Conservation (phyloP, 2,113 vertebrate genomes). For the Eublepharis macularius region DNA sequence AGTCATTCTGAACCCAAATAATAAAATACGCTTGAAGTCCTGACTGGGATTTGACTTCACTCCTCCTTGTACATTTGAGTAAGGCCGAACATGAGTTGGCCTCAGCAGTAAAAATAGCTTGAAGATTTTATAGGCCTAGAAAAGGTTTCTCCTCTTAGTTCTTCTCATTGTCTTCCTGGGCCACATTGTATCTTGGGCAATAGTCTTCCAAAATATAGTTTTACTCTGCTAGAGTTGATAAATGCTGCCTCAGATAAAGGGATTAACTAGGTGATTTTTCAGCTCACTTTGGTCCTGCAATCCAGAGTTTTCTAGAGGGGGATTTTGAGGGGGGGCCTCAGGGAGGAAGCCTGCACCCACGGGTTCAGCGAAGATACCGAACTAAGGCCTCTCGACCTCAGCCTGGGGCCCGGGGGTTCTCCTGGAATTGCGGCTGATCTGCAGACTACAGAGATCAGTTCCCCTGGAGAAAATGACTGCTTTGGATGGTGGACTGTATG, state of each 20-base stretch:
- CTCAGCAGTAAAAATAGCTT: too few species aligned
- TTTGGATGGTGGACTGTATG: too few species aligned
- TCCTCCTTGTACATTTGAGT: neutral
- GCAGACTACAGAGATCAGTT: too few species aligned
- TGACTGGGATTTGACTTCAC: too few species aligned
- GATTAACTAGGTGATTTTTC: neutral
- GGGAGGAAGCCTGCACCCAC: neutral
- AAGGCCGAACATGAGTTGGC: neutral
- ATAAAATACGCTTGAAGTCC: neutral
- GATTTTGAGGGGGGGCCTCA: neutral
- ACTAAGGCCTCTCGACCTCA: too few species aligned
- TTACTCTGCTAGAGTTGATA: neutral
- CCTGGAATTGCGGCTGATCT: too few species aligned
- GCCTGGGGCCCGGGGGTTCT: too few species aligned
- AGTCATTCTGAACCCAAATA: neutral
- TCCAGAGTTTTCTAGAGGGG: neutral
- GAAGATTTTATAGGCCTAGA: neutral
- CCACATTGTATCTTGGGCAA: neutral
- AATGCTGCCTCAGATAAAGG: neutral
- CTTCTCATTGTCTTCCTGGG: neutral
- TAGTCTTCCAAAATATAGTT: neutral
- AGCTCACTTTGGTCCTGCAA: neutral
- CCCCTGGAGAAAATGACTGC: too few species aligned
- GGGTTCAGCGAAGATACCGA: neutral
- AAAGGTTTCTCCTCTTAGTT: neutral